Evolutionary conservation across 2,888 invertebrate genomes (phyloP).

Genomic region (Campoplex capitator): DNA sequence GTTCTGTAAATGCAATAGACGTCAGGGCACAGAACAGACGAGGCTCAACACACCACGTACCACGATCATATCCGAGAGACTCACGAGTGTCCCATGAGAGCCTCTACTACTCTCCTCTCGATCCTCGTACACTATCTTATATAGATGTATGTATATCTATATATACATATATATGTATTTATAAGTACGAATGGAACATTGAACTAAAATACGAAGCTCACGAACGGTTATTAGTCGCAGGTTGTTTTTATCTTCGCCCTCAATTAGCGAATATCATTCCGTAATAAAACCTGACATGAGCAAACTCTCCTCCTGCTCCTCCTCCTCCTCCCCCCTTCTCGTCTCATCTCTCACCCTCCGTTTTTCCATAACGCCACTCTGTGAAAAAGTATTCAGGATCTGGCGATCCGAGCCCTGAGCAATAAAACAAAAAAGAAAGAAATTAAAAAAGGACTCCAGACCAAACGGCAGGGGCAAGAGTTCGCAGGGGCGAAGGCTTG

Average conservation of each 20-base stretch:
- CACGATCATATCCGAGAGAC: slow-evolving; percentile 62
- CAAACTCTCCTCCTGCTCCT: slow-evolving; percentile 70
- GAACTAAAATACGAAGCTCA: slow-evolving; percentile 58
- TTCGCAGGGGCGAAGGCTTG: slow-evolving; percentile 39
- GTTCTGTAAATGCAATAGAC: slow-evolving; percentile 61
- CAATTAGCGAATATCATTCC: slow-evolving; percentile 84
- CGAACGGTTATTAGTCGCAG: slow-evolving; percentile 83
- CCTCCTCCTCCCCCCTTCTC: slow-evolving; percentile 70
- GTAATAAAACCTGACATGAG: slow-evolving; percentile 83
- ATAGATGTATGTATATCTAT: neutral
- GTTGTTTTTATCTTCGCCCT: slow-evolving; percentile 83
- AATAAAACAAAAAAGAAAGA: slow-evolving; percentile 14
- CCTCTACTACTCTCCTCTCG: slow-evolving; percentile 45
- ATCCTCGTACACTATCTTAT: slow-evolving; percentile 32
- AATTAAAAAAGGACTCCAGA: slow-evolving; percentile 22
- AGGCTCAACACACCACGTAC: slow-evolving; percentile 47
- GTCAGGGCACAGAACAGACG: slow-evolving; percentile 31
- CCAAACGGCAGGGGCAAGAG: slow-evolving; percentile 40
- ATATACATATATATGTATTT: neutral
- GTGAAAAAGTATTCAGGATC: slow-evolving; percentile 37
- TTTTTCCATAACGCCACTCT: slow-evolving; percentile 35
- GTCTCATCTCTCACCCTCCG: slow-evolving; percentile 38
- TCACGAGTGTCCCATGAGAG: slow-evolving; percentile 58
- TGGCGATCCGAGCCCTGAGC: slow-evolving; percentile 22
- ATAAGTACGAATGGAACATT: slow-evolving; percentile 47